Base-by-base conservation (phyloP, 2,888 invertebrate genomes). In the Orchestes rusci region DNA sequence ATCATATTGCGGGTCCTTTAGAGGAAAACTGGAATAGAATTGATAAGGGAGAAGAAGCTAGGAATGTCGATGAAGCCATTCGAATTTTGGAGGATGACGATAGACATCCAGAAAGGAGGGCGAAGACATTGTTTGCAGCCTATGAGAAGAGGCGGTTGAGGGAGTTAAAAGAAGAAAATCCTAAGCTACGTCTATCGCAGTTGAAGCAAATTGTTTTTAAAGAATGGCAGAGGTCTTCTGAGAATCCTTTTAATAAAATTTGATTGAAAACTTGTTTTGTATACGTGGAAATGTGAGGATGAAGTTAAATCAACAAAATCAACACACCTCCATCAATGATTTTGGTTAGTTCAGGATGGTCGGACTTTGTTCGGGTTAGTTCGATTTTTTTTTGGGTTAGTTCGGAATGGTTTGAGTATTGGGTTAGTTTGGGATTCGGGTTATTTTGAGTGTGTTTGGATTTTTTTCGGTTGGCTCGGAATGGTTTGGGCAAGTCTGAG, bases 141-240 rank as follows among this genome's bases (percentile, higher is more conserved):
- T 39, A 29, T 19, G 39, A 39, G 30, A 30, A 28, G 12, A 17
- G 29, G 17, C 17, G 30, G 30, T 17, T 39, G 13, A 30, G 30
- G n/a, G 30, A 39, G 15, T 16, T 39, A 3, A 30, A 30, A 10
- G 1, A 3, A 15, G 15, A 16, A 4, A 30, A 30, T n/a, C 39
- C 39, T 13, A 30, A 17, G 1, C 19, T 39, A 30, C 23, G 23
- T 23, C 7, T 23, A 23, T 23, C 23, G 23, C 39, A 47, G 15
- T 5, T 39, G 12, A 43, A 39, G 13, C 20, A 43, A 20, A 30
- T 43, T 3, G 16, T 39, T 2, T 43, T 47, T 27, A 47, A 43
- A 16, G 43, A 47, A 7, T 43, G 43, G 43, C 43, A 36, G 23
- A 47, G 10, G 23, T 23, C 23, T 7, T 10, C 23, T 7, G 23